A percentile compares a stretch with the other conserved stretches of the same genome.
These are phyloP conservation scores for Callitettix versicolor DNA, from an alignment of 1,140 invertebrate species.

Conservation along the genomic window DNA sequence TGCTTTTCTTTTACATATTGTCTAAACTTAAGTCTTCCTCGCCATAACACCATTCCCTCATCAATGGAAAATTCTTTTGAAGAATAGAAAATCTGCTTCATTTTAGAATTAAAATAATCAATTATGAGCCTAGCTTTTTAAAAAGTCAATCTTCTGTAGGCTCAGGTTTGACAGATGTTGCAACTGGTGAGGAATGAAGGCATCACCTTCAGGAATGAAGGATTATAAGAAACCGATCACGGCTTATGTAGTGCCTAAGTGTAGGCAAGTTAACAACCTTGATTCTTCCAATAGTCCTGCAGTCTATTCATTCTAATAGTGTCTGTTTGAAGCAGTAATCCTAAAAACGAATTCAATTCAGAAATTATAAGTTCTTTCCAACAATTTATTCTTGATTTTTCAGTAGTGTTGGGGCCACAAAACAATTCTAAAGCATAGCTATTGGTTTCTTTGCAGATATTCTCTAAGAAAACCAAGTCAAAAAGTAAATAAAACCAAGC, in stretches of 20 bases:
- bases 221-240: not conserved
- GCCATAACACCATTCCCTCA: not conserved
- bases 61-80: no score
- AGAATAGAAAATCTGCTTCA: not conserved
- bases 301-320: slow-evolving; percentile 19
- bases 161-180: not conserved
- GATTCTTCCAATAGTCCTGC: slow-evolving; percentile 24
- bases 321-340: slow-evolving; percentile 21
- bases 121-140: not conserved
- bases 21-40: not conserved
- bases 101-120: no score
- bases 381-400: no score
- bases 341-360: slow-evolving; percentile 18
- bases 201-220: not conserved
- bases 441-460: no score
- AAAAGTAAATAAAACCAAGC: no score
- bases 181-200: no score
- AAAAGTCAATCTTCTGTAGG: not conserved
- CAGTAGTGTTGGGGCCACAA: no score
- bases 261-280: slow-evolving; percentile 15
- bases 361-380: not conserved
- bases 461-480: no score
- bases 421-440: no score
- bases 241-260: not conserved
- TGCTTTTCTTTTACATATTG: not conserved